These are phyloP conservation scores for Mellivora capensis DNA, from an alignment of 2,113 vertebrate species.

Conservation along the genomic window DNA sequence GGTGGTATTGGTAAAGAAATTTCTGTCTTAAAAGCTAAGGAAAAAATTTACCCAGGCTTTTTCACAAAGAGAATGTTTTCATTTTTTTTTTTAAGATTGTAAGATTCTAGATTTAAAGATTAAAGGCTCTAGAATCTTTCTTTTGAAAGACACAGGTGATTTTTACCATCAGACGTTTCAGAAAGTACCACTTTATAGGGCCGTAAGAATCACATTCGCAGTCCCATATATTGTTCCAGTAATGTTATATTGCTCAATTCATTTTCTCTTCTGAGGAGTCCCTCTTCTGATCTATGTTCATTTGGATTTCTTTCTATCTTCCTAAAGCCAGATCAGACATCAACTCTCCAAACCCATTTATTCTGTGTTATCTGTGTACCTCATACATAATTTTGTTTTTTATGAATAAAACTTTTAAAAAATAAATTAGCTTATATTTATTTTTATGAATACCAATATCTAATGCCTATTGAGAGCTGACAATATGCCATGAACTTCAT, in stretches of 20 bases:
- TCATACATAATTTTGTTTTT: background rate
- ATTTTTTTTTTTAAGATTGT: background rate
- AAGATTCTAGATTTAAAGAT: too few relatives aligned
- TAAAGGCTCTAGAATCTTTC: background rate
- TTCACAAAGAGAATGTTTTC: background rate
- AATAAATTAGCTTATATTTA: background rate
- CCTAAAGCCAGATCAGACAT: background rate
- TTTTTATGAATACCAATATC: background rate
- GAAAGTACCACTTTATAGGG: background rate
- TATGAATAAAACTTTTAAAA: background rate
- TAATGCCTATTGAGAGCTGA: background rate
- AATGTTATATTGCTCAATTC: background rate
- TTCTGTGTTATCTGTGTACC: background rate
- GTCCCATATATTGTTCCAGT: background rate
- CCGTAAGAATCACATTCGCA: background rate
- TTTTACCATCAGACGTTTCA: background rate
- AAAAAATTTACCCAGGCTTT: background rate
- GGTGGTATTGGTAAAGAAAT: background rate
- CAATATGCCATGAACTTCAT: background rate
- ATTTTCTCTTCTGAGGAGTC: background rate
- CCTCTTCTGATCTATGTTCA: background rate
- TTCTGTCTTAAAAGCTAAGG: background rate
- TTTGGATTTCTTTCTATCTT: background rate
- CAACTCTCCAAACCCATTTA: background rate
- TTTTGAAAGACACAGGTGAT: background rate